Evolutionary conservation across 2,113 vertebrate genomes (phyloP).

Genomic region (Pseudopipra pipra): DNA sequence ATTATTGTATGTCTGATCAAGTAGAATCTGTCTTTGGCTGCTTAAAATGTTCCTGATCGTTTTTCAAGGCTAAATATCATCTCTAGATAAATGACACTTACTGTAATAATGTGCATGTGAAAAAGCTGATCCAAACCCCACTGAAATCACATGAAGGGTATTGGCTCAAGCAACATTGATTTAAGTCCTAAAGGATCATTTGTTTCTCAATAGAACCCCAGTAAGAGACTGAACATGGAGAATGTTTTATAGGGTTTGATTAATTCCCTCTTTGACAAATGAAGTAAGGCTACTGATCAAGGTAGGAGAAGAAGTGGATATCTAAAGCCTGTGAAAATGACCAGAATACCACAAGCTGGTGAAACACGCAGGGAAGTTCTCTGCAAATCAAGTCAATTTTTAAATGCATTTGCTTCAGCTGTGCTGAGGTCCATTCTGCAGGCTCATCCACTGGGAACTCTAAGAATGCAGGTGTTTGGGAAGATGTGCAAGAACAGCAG

Average conservation of each 20-base stretch:
- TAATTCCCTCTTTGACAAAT: neutral
- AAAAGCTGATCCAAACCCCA: neutral
- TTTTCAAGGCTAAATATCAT: slow-evolving; percentile 48
- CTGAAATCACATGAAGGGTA: neutral
- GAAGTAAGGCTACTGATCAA: neutral
- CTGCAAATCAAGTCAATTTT: neutral
- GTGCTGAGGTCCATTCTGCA: neutral
- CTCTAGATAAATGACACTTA: slow-evolving; percentile 23
- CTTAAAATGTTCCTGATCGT: slow-evolving; percentile 8
- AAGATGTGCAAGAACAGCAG: neutral
- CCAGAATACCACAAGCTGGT: neutral
- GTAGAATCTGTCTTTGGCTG: slow-evolving; percentile 48
- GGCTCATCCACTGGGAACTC: neutral
- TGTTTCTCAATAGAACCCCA: slow-evolving; percentile 29
- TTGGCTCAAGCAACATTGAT: slow-evolving; percentile 25
- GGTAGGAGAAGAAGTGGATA: neutral
- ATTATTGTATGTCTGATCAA: slow-evolving; percentile 23
- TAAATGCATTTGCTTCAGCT: neutral
- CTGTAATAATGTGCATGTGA: neutral
- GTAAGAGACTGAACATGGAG: neutral
- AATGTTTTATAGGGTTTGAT: slow-evolving; percentile 20
- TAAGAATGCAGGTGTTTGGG: neutral
- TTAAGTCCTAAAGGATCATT: slow-evolving; percentile 36
- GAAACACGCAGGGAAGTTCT: neutral
- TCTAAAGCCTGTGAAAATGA: neutral